phyloP scores from a whole-genome alignment of 1,140 invertebrate species.

The Adelges cooleyi region DNA sequence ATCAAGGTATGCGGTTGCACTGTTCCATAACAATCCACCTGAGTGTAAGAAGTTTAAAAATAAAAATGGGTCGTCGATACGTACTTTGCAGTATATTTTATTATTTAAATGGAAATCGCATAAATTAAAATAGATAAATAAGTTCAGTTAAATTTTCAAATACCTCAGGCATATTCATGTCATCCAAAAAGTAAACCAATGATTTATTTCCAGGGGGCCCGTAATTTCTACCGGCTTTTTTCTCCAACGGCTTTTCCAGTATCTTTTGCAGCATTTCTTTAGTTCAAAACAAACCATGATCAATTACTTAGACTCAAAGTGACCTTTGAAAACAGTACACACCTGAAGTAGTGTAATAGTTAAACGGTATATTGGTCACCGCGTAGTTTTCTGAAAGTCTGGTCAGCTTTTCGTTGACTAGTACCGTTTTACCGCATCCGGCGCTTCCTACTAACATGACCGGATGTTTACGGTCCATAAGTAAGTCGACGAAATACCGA shows the following conservation, averaged over 20 bases:
- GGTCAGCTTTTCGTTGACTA: slow-evolving; percentile 74
- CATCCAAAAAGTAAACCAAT: slow-evolving; percentile 92
- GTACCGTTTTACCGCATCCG: slow-evolving; percentile 80
- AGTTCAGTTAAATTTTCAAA: background rate
- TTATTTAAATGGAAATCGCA: background rate
- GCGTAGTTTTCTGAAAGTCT: slow-evolving; percentile 73
- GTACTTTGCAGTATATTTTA: background rate
- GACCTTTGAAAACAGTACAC: background rate
- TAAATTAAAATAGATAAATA: background rate
- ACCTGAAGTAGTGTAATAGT: slow-evolving; percentile 86
- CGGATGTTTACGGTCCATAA: slow-evolving; percentile 77
- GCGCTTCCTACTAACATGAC: slow-evolving; percentile 89
- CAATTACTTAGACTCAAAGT: background rate
- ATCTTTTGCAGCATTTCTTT: slow-evolving; percentile 86
- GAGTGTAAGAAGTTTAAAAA: slow-evolving; percentile 29
- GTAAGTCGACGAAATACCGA: slow-evolving; percentile 75
- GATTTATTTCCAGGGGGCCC: slow-evolving; percentile 89
- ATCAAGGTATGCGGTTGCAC: slow-evolving; percentile 93
- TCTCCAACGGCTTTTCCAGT: slow-evolving; percentile 89
- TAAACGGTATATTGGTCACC: slow-evolving; percentile 85
- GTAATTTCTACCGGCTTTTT: slow-evolving; percentile 91
- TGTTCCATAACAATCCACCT: slow-evolving; percentile 79
- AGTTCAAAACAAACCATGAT: slow-evolving; percentile 17
- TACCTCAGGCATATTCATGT: slow-evolving; percentile 97
- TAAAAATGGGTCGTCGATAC: background rate